Conservation (phyloP, 2,113 vertebrate species). For the Acanthisitta chloris region DNA sequence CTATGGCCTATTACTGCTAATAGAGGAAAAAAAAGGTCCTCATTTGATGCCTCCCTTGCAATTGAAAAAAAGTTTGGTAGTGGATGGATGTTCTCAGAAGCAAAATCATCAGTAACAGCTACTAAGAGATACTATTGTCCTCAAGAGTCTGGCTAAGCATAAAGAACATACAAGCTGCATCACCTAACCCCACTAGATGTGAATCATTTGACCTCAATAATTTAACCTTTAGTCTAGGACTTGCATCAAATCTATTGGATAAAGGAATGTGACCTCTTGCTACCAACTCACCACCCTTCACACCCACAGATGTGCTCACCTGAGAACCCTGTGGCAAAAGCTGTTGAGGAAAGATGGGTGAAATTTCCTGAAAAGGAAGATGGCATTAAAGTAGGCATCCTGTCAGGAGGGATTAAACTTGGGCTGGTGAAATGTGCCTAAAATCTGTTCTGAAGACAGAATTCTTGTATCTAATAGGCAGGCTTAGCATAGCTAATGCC, state of each 20-base stretch:
- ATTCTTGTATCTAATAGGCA: neutral
- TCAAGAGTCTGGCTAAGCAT: neutral
- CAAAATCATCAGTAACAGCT: neutral
- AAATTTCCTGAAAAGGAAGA: neutral
- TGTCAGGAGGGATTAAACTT: constrained; percentile 13
- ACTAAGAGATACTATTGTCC: neutral
- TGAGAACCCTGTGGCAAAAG: neutral
- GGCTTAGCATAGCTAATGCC: neutral
- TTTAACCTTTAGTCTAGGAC: neutral
- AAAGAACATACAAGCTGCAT: neutral
- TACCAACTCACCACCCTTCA: neutral
- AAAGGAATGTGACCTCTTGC: neutral
- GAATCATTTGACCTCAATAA: neutral
- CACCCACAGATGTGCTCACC: neutral
- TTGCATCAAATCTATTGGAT: neutral
- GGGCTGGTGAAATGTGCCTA: neutral
- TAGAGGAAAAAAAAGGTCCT: neutral
- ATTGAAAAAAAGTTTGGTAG: neutral
- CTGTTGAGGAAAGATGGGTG: neutral
- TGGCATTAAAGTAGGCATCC: neutral
- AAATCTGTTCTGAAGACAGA: neutral
- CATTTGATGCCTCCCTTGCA: neutral
- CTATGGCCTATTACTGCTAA: neutral
- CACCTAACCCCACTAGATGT: neutral
- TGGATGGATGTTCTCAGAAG: neutral